Percentiles rank a stretch among this genome's conserved stretches.
phyloP scores from a whole-genome alignment of 2,113 vertebrate species.

The Myotis yumanensis region DNA sequence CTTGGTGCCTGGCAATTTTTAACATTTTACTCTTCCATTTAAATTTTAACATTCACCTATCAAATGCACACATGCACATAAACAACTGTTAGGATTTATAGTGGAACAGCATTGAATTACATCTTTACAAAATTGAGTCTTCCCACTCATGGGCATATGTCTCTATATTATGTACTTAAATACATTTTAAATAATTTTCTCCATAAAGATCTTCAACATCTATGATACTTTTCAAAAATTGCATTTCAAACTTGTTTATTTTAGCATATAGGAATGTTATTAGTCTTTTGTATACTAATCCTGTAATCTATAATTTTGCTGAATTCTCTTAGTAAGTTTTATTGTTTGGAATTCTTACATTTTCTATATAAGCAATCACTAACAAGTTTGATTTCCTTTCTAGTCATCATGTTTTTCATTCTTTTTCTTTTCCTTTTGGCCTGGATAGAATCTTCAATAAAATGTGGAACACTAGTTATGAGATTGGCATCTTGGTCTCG shows the following conservation, averaged over 20 bases:
- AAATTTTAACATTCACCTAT: neutral
- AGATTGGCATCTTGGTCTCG: neutral
- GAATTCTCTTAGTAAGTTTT: neutral
- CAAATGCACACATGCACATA: neutral
- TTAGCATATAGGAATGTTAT: neutral
- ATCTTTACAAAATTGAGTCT: conserved; percentile 21
- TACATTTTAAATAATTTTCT: neutral
- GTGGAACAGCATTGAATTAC: neutral
- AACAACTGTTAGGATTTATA: neutral
- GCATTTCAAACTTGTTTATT: neutral
- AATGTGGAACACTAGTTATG: neutral
- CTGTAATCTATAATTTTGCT: neutral
- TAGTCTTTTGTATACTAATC: neutral
- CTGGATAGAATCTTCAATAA: neutral
- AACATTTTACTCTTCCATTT: neutral
- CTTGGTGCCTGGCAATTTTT: neutral
- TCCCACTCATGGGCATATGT: neutral
- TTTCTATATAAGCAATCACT: neutral
- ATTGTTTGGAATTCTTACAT: neutral
- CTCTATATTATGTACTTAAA: neutral
- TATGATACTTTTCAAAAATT: neutral
- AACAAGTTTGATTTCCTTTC: conserved; percentile 16
- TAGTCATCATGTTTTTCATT: neutral
- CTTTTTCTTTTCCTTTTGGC: neutral
- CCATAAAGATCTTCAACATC: neutral